Base-by-base conservation (phyloP, 2,113 vertebrate species). In the Oriolus oriolus region DNA sequence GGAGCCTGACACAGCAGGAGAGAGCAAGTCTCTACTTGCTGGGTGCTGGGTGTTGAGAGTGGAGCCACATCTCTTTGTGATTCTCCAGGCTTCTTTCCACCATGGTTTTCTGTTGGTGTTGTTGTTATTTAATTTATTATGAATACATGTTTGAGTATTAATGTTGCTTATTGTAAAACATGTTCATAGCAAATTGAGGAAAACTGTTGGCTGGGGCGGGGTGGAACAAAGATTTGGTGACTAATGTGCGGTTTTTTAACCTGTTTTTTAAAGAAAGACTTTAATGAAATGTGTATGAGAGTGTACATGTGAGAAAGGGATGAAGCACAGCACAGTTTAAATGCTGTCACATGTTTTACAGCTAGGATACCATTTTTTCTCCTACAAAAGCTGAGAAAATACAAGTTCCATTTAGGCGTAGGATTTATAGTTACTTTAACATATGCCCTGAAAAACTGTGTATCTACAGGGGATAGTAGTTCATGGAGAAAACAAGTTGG, bases 401-500 rank as follows among this genome's bases (percentile, higher is more conserved):
- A 71, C 79, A 95, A 96, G 84, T 97, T 88, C 93, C 77, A 80
- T 92, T 97, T 97, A 97, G 87, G 68, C 9, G 4, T 7, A 95
- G 78, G 94, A 97, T 98, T 98, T 98, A 96, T 73, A 84, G 94
- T 93, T 97, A 76, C 96, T 97, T 97, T 93, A 84, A 49, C 57
- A 63, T 93, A 93, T 96, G 90, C 91, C 93, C 93, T 96, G 97
- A 90, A 95, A 98, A 97, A 85, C 89, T 42, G 74, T 3, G 33
- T 95, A 93, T 96, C 97, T 97, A 96, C 63, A n/a, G 96, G 96
- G 97, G 90, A 96, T 94, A 94, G 95, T 90, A 97, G 96, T 96
- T 98, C 95, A 97, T 6, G 76, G 91, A 97, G 96, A 97, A 97
- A 98, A 97, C 94, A 97, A 97, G 96, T 95, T 91, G 92, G 95